Evolutionary conservation across 2,888 invertebrate species (phyloP).

Genomic region (Tipula vernalis): DNA sequence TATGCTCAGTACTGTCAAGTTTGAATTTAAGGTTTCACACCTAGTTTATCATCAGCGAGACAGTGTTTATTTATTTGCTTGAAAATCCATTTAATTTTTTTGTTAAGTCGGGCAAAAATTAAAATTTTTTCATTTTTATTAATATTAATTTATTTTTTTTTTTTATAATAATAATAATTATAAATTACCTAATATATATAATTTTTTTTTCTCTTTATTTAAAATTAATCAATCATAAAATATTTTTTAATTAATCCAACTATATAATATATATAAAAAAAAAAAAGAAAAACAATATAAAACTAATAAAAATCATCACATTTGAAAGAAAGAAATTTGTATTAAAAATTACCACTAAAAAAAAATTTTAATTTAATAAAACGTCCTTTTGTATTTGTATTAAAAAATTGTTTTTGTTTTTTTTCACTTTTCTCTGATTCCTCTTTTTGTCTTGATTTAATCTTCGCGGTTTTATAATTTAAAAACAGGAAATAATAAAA

Average conservation of each 20-base stretch:
- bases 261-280: background rate
- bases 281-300: background rate
- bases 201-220: background rate
- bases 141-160: background rate
- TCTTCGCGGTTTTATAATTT: background rate
- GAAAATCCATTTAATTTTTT: background rate
- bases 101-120: background rate
- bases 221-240: background rate
- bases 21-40: background rate
- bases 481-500: background rate
- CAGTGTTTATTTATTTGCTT: background rate
- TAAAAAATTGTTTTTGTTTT: background rate
- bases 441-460: background rate
- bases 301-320: conserved; percentile 4
- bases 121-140: background rate
- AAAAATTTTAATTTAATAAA: background rate
- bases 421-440: background rate
- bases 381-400: background rate
- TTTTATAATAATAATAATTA: background rate
- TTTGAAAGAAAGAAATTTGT: background rate
- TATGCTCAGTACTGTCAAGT: too few species aligned
- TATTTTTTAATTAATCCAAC: background rate
- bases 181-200: background rate
- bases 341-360: background rate
- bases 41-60: background rate